phyloP scores from a whole-genome alignment of 2,797 vertebrate species.

The Poeciliopsis turneri region DNA sequence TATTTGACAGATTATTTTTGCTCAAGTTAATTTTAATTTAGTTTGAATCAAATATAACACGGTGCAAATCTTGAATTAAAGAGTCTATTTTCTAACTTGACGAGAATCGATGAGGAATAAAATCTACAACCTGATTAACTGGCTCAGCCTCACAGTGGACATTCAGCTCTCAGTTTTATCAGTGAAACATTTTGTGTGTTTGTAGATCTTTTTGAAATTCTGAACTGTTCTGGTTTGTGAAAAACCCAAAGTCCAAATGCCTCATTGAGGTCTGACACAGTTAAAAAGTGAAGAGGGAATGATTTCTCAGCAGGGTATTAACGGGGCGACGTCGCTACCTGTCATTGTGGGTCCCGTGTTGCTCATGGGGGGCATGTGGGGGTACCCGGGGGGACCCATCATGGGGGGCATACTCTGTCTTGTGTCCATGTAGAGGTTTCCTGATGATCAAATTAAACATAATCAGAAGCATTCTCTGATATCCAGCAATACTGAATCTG shows the following conservation, averaged over 20 bases:
- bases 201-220: not conserved
- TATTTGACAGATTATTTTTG: too few species aligned
- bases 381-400: slow-evolving; percentile 91
- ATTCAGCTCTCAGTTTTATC: not conserved
- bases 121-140: too few species aligned
- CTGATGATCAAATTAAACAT: slow-evolving; percentile 62
- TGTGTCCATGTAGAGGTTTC: slow-evolving; percentile 91
- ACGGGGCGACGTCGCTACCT: slow-evolving; percentile 67
- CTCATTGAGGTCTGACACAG: not conserved
- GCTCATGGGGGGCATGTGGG: slow-evolving; percentile 89
- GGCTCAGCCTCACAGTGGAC: not conserved
- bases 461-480: not conserved
- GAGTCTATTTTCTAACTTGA: too few species aligned
- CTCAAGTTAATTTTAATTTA: too few species aligned
- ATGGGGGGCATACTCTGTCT: slow-evolving; percentile 90
- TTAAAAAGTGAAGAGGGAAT: not conserved
- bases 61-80: too few species aligned
- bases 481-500: not conserved
- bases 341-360: slow-evolving; percentile 87
- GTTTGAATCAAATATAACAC: too few species aligned
- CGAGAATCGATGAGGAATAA: too few species aligned
- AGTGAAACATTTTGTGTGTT: not conserved
- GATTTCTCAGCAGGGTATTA: not conserved
- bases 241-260: not conserved
- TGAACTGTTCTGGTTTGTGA: not conserved